A percentile compares a stretch with the other conserved stretches of the same genome.
phyloP scores from a whole-genome alignment of 2,888 invertebrate genomes.

The Acleris laterana region DNA sequence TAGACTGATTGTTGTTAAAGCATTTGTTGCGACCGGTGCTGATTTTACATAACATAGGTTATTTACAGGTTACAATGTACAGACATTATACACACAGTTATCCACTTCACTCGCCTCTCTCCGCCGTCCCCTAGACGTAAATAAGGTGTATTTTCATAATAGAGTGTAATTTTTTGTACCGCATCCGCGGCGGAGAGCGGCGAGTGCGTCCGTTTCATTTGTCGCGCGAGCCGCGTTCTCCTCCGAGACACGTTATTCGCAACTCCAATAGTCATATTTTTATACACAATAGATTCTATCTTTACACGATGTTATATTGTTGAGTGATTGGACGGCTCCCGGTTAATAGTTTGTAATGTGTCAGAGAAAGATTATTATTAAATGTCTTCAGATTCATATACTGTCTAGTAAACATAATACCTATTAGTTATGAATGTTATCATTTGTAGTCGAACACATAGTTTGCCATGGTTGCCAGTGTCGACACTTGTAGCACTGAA shows the following conservation, averaged over 20 bases:
- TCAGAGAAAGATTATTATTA: slow-evolving; percentile 59
- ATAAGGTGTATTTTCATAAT: slow-evolving; percentile 75
- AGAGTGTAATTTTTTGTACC: slow-evolving; percentile 75
- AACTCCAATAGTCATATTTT: slow-evolving; percentile 80
- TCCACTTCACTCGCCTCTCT: slow-evolving; percentile 62
- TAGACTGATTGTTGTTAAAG: slow-evolving; percentile 83
- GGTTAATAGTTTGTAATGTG: slow-evolving; percentile 78
- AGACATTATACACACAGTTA: slow-evolving; percentile 77
- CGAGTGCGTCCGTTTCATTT: slow-evolving; percentile 69
- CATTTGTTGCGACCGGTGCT: slow-evolving; percentile 84
- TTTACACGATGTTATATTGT: slow-evolving; percentile 82
- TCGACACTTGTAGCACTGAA: slow-evolving; percentile 51
- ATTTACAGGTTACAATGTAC: slow-evolving; percentile 82
- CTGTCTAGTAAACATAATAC: slow-evolving; percentile 51
- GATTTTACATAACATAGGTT: slow-evolving; percentile 80
- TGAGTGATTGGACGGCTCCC: slow-evolving; percentile 82
- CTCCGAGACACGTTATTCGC: slow-evolving; percentile 51
- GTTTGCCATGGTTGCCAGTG: slow-evolving; percentile 57
- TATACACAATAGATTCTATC: slow-evolving; percentile 83
- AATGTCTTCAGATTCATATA: slow-evolving; percentile 65
- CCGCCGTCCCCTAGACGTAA: slow-evolving; percentile 57
- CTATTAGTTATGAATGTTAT: slow-evolving; percentile 48
- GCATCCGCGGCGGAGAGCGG: slow-evolving; percentile 59
- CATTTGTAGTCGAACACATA: slow-evolving; percentile 46
- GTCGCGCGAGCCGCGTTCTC: slow-evolving; percentile 58